Evolutionary conservation across 1,140 invertebrate species (phyloP), one percentile per base, ranked within the genome.

Genomic region (Drosophila ironensis): DNA sequence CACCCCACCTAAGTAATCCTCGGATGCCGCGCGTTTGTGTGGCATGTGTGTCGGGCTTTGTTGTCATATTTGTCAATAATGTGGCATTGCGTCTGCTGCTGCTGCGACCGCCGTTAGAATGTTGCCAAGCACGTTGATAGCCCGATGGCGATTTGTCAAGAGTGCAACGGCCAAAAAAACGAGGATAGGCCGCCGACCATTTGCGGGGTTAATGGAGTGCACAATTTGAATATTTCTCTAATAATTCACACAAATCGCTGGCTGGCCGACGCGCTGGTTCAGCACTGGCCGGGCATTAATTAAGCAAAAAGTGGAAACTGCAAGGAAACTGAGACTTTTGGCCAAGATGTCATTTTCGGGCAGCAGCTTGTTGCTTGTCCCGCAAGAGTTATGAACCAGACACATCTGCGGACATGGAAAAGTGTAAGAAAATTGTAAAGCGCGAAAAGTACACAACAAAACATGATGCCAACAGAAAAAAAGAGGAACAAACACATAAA

Each of bases 351-450:
- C 33, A 37, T 22, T 22, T 22, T 22, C 20, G 5, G 20, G 20
- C 20, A 22, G 20, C 20, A 22, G 5, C 20, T 3, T 37, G 33
- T 27, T 27, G 11, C 20, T 42, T 42, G 40, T 42, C 16, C 11
- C 12, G 20, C 22, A 44, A 57, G 63, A 78, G 71, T 86, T 86
- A 87, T 84, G 80, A 86, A 84, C 80, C 72, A 84, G 73, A 71
- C 35, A 57, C 17, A 40, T 30, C 9, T 28, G 7, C 7, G 6
- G 8, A 28, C 17, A 22, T 44, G 28, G 8, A 53, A 51, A 54
- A 63, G 56, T 40, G 59, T 63, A 63, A 48, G 25, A 60, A n/a
- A 60, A 63, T 66, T 61, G 61, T 72, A 45, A 38, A 48, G 61
- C 42, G 53, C 38, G 48, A 48, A 44, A 54, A 61, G 66, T 75